Evolutionary conservation across 1,140 invertebrate species (phyloP).

Genomic region (Sipha flava): DNA sequence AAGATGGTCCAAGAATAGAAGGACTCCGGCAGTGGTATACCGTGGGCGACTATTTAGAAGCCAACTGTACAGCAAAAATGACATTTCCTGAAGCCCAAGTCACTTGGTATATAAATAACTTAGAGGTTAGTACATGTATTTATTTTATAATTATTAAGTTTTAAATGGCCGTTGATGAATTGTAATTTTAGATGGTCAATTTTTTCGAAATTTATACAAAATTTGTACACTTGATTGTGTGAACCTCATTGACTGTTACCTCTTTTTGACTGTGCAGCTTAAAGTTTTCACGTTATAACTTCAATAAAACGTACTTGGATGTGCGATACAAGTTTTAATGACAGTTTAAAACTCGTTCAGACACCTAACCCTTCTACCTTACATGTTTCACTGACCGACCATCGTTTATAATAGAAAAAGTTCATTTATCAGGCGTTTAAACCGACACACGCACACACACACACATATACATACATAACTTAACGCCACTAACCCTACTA

Average conservation of each 20-base stretch:
- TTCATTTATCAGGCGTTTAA: conserved; percentile 22
- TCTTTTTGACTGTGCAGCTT: not conserved
- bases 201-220: not conserved
- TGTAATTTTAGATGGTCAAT: not conserved
- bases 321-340: conserved; percentile 10
- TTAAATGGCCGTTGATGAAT: too few species aligned
- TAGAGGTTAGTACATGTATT: not conserved
- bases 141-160: too few species aligned
- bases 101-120: not conserved
- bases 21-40: not conserved
- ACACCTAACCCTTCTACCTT: not conserved
- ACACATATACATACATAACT: too few species aligned
- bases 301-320: conserved; percentile 9
- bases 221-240: not conserved
- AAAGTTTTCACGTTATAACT: conserved; percentile 12
- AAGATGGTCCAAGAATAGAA: not conserved
- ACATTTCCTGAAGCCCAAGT: not conserved
- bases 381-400: not conserved
- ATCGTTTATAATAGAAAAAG: conserved; percentile 29
- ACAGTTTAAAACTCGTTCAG: conserved; percentile 25
- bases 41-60: conserved; percentile 1
- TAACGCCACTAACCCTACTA: too few species aligned
- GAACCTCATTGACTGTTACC: not conserved
- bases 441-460: not conserved
- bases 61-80: conserved; percentile 15